Evolutionary conservation across 2,113 vertebrate species (phyloP).

Genomic region (Thryonomys swinderianus): DNA sequence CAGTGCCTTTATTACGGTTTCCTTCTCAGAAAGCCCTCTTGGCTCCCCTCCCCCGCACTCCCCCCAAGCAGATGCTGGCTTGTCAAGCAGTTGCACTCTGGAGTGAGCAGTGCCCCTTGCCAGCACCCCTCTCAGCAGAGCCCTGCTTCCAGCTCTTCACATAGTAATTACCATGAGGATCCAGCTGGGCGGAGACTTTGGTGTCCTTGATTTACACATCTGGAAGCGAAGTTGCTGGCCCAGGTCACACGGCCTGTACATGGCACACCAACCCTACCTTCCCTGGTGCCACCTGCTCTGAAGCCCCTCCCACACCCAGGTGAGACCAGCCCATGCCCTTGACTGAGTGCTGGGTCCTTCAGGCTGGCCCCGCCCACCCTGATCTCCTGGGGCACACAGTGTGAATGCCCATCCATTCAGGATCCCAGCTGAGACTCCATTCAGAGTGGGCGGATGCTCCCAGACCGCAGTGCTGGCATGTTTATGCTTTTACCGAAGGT

Average conservation of each 20-base stretch:
- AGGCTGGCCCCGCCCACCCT: fast-evolving
- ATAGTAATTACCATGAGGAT: neutral
- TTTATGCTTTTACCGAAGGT: neutral
- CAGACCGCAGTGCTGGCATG: neutral
- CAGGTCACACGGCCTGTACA: fast-evolving
- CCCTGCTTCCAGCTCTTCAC: neutral
- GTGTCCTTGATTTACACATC: neutral
- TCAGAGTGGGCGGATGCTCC: neutral
- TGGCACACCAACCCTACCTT: neutral
- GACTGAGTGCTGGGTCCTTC: neutral
- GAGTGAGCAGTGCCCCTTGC: fast-evolving
- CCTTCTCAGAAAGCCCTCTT: neutral
- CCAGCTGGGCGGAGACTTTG: neutral
- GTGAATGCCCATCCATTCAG: neutral
- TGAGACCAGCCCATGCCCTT: neutral
- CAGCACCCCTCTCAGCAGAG: too few relatives aligned
- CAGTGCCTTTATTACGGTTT: neutral
- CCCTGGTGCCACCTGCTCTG: neutral
- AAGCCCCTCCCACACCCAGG: fast-evolving
- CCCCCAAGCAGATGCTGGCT: neutral
- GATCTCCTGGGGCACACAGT: neutral
- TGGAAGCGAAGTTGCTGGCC: neutral
- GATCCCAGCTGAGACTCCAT: neutral
- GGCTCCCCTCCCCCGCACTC: neutral
- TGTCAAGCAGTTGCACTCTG: fast-evolving